These are phyloP conservation scores for Mylabris phalerata DNA, from an alignment of 1,140 invertebrate species.

Conservation along the genomic window DNA sequence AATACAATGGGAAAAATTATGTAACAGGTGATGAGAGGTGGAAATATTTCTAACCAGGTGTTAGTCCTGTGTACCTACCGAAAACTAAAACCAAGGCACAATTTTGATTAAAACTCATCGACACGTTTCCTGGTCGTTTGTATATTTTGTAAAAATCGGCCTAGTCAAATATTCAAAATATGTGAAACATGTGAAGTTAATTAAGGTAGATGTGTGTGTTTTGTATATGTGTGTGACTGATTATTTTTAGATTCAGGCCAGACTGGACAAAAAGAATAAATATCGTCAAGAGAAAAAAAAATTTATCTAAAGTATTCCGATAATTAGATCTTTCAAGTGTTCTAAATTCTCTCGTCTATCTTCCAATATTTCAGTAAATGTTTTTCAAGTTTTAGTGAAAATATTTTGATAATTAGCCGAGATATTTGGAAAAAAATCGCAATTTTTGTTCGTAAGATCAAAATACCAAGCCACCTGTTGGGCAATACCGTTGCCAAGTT, in stretches of 20 bases:
- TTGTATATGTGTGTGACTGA: no score
- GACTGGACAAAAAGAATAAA: not conserved
- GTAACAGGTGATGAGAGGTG: no score
- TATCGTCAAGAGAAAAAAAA: not conserved
- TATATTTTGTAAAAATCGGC: not conserved
- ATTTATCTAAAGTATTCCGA: no score
- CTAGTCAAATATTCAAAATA: conserved; percentile 6
- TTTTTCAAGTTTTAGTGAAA: no score
- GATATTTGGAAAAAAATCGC: not conserved
- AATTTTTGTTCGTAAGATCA: not conserved
- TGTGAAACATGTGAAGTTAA: conserved; percentile 19
- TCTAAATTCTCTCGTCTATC: no score
- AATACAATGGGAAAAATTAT: no score
- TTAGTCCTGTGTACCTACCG: no score
- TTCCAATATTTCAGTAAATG: no score
- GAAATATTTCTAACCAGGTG: no score
- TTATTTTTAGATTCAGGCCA: conserved; percentile 16
- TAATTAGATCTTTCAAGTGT: no score
- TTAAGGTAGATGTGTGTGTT: conserved; percentile 9
- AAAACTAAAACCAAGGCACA: no score
- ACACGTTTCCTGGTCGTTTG: not conserved
- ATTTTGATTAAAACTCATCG: not conserved
- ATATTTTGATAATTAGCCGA: no score
- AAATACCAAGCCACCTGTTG: conserved; percentile 1
- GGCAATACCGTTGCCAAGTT: conserved; percentile 2